Evolutionary conservation across 2,113 vertebrate species (phyloP), one percentile per base, ranked within the genome.

Genomic region (Donacobius atricapilla): DNA sequence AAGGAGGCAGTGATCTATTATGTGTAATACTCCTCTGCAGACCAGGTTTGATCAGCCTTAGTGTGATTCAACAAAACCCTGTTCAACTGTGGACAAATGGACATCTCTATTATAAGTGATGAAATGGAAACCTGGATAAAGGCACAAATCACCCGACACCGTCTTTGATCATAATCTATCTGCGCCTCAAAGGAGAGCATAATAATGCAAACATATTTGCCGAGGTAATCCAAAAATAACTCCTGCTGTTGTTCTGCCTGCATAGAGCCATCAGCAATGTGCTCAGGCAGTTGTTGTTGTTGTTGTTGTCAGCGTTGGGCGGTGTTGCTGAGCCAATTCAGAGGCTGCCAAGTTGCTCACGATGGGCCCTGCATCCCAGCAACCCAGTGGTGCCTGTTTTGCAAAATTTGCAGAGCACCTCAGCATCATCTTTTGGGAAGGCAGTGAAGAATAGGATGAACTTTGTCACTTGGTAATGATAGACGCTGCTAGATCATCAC

Each of bases 1-100:
- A 84, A 96, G 90, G 90, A 96, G 80, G 60, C 90, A 90, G 60
- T 60, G 82, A 87, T 92, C 88, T 95, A 66, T 96, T 95, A 93
- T 95, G 79, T 3, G 0, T 89, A 90, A 90, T 87, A 64, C 80
- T 93, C 56, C 72, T 89, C 86, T 78, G 18, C 65, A 93, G 88
- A 20, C 83, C 28, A 68, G 89, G 79, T 93, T 86, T 93, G 93
- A 93, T 96, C 96, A 90, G 88, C 61, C 80, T 92, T 69, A 71
- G 84, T 84, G 79, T 75, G 92, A 81, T 93, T 94, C 93, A 95
- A 92, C 90, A 93, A 94, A 95, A 87, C 93, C 85, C 44, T 47
- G 64, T 92, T 96, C 85, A 86, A 15, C 44, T 71, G 79, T 89
- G 96, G 96, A 94, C 85, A 93, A 96, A 95, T 90, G 94, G 94